Percentiles rank a stretch among this genome's conserved stretches.
These are phyloP conservation scores for Callocephalon fimbriatum DNA, from an alignment of 2,113 vertebrate genomes.

Conservation along the genomic window DNA sequence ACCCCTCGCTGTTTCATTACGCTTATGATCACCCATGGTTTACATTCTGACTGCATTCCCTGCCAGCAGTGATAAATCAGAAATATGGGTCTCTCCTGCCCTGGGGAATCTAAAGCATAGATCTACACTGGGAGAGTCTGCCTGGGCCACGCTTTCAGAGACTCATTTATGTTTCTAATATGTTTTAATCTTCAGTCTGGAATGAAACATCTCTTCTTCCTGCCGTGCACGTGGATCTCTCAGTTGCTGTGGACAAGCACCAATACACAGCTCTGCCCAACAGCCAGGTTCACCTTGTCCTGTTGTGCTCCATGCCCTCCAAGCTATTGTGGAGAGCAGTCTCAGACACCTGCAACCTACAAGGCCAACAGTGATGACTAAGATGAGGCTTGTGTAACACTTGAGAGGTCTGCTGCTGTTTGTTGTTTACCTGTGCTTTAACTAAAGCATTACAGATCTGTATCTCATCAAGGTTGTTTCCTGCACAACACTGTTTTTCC, in stretches of 20 bases:
- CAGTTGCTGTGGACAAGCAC: not conserved
- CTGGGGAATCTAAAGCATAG: not conserved
- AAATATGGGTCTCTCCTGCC: not conserved
- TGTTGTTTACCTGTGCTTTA: not conserved
- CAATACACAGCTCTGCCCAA: not conserved
- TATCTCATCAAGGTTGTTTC: not conserved
- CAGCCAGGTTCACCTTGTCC: not conserved
- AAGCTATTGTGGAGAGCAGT: not conserved
- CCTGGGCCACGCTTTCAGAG: not conserved
- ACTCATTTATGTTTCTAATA: not conserved
- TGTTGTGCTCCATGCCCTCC: accelerated
- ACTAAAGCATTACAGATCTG: not conserved
- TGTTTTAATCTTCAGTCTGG: not conserved
- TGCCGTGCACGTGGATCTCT: not conserved
- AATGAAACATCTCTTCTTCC: not conserved
- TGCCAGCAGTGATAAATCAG: not conserved
- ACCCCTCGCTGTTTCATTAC: not conserved
- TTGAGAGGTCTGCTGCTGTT: not conserved
- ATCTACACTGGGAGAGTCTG: not conserved
- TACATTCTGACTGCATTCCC: not conserved
- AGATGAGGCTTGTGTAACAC: not conserved
- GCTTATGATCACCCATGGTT: not conserved
- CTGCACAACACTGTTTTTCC: not conserved
- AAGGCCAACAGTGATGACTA: not conserved
- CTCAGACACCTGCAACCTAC: not conserved